Evolutionary conservation across 1,140 invertebrate species (phyloP).

Genomic region (Anoplolepis gracilipes): DNA sequence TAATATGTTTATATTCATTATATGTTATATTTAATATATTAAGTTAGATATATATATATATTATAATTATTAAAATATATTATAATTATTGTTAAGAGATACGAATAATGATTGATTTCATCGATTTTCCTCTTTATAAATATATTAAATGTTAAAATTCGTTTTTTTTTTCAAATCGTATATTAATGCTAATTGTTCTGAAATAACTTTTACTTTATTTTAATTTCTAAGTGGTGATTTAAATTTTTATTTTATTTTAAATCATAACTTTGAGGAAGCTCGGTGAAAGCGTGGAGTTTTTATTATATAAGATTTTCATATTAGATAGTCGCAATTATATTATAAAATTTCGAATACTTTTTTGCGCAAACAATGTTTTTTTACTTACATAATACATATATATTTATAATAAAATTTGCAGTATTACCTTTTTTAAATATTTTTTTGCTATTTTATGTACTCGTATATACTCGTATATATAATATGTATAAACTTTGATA

Average conservation of each 20-base stretch:
- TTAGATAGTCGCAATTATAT: slow-evolving; percentile 10
- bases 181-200: not conserved
- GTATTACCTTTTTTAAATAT: slow-evolving; percentile 40
- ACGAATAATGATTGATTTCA: slow-evolving; percentile 13
- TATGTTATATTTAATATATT: not conserved
- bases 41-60: slow-evolving; percentile 21
- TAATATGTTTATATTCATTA: slow-evolving; percentile 5
- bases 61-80: too few species aligned
- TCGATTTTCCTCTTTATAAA: not conserved
- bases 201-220: not conserved
- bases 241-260: not conserved
- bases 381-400: slow-evolving; percentile 41
- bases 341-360: not conserved
- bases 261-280: not conserved
- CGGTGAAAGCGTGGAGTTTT: not conserved
- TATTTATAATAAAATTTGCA: slow-evolving; percentile 46
- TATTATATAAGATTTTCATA: slow-evolving; percentile 28
- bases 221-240: not conserved
- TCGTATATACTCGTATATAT: too few species aligned
- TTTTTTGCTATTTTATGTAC: slow-evolving; percentile 26
- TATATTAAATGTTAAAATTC: not conserved
- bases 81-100: not conserved
- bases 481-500: slow-evolving; percentile 34
- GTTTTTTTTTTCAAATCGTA: not conserved
- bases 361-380: not conserved